Evolutionary conservation across 92 coral and sea anemone species (phyloP).

Genomic region (Desmophyllum pertusum): DNA sequence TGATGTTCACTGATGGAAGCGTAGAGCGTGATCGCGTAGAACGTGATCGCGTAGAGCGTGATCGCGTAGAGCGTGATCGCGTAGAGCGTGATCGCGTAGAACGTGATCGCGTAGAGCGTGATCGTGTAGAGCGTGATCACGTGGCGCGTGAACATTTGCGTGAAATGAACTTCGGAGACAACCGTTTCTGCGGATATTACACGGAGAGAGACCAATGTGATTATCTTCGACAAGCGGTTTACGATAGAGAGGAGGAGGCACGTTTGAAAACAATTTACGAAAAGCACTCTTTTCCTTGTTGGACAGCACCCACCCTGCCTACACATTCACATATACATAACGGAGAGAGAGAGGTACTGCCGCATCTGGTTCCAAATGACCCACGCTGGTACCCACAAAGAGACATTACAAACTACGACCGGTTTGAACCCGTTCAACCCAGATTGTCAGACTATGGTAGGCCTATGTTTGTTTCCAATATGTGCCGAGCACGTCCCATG

Average conservation of each 20-base stretch:
- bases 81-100: too few species aligned
- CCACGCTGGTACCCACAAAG: conserved; percentile 7
- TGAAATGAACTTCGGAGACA: background rate
- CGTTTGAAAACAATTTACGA: background rate
- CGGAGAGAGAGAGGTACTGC: background rate
- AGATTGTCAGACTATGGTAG: background rate
- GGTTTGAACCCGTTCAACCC: conserved; percentile 2
- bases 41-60: too few species aligned
- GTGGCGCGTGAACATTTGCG: background rate
- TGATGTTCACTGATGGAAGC: background rate
- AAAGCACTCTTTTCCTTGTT: conserved; percentile 8
- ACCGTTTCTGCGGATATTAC: background rate
- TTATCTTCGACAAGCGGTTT: background rate
- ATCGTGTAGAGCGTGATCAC: background rate
- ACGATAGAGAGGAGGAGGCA: background rate
- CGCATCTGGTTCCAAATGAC: background rate
- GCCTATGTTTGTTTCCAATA: background rate
- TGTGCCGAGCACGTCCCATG: background rate
- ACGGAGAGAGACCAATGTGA: background rate
- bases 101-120: background rate
- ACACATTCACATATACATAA: background rate
- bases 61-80: background rate
- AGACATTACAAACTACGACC: background rate
- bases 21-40: background rate
- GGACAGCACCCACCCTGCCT: background rate